These are phyloP conservation scores for Diadumene lineata DNA, from an alignment of 92 coral and sea anemone species.

Conservation along the genomic window DNA sequence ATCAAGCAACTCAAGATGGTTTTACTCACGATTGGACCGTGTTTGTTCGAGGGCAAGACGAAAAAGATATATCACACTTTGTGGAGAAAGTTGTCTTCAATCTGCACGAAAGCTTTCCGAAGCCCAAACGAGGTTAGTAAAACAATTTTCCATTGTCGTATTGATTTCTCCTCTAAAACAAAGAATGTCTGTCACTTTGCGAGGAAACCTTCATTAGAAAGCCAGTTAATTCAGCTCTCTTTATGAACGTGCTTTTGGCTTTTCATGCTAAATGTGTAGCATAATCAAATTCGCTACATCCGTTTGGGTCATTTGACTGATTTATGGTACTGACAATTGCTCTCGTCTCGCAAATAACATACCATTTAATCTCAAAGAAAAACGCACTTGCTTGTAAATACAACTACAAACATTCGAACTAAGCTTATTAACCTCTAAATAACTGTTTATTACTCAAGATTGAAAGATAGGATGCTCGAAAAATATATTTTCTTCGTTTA, in stretches of 20 bases:
- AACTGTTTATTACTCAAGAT: not conserved
- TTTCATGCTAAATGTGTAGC: not conserved
- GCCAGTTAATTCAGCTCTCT: constrained; percentile 12
- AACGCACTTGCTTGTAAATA: not conserved
- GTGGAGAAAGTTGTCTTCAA: constrained; percentile 95
- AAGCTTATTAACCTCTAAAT: constrained; percentile 1
- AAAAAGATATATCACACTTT: constrained; percentile 91
- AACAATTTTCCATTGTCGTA: not conserved
- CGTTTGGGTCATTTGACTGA: constrained; percentile 32
- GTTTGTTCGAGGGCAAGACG: constrained; percentile 92
- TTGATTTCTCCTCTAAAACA: not conserved
- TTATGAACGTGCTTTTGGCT: constrained; percentile 4
- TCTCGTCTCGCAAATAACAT: not conserved
- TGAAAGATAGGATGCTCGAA: not conserved
- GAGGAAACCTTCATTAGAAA: not conserved
- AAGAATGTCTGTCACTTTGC: not conserved
- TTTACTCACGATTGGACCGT: constrained; percentile 96
- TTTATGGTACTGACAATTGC: not conserved
- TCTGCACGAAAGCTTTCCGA: constrained; percentile 92
- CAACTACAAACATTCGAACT: not conserved
- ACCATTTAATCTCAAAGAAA: not conserved
- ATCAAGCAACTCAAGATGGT: constrained; percentile 81
- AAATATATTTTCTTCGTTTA: not conserved
- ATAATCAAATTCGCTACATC: constrained; percentile 16
- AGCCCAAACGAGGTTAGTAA: constrained; percentile 92